phyloP scores from a whole-genome alignment of 2,888 invertebrate genomes.

The Orchesella flavescens region DNA sequence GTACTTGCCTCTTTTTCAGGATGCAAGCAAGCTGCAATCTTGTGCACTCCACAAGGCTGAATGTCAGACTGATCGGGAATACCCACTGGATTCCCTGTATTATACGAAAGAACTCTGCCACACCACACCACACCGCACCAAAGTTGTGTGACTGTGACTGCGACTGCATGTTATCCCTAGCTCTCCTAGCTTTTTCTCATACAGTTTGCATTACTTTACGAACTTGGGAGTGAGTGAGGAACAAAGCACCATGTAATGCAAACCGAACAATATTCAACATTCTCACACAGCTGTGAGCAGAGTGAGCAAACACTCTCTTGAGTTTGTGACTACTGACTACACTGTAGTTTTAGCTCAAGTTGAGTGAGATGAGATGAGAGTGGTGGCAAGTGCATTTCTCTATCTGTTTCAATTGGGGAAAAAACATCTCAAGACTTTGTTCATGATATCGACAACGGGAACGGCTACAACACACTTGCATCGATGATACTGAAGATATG shows the following conservation, averaged over 20 bases:
- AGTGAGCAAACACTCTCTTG: no score
- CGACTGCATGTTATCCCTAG: not conserved
- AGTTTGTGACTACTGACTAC: not conserved
- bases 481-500: constrained; percentile 7
- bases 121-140: no score
- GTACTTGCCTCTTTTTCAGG: constrained; percentile 31
- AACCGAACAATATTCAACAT: no score
- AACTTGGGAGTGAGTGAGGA: no score
- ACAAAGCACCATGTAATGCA: no score
- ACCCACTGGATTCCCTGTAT: constrained; percentile 48
- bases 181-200: not conserved
- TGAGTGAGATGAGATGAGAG: constrained; percentile 29
- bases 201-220: not conserved
- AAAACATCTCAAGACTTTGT: no score
- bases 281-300: no score
- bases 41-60: constrained; percentile 54
- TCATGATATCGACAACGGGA: not conserved
- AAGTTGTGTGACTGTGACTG: not conserved
- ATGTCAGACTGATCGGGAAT: constrained; percentile 58
- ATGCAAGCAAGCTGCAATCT: not conserved
- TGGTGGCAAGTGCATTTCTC: constrained; percentile 37
- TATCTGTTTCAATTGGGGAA: not conserved
- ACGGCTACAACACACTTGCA: not conserved
- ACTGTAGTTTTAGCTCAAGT: constrained; percentile 8
- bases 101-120: constrained; percentile 23